Conservation (phyloP, 2,888 invertebrate species). For the Xylota segnis region DNA sequence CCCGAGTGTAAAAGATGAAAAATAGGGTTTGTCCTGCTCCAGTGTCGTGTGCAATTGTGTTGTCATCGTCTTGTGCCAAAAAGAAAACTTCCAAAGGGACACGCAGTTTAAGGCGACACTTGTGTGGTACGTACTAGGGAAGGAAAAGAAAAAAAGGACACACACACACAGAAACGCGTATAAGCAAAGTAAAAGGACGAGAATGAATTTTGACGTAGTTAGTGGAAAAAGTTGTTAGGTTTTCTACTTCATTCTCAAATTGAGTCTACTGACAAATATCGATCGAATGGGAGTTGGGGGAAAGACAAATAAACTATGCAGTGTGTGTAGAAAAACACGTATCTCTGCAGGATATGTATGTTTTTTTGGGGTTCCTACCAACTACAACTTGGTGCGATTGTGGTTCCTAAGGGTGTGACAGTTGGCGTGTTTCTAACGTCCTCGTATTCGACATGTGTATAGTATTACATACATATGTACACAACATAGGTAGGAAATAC, state of each 20-base stretch:
- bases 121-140: slow-evolving; percentile 5
- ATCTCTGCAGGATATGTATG: slow-evolving; percentile 37
- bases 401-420: slow-evolving; percentile 45
- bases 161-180: neutral
- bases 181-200: slow-evolving; percentile 5
- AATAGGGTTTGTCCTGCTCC: slow-evolving; percentile 17
- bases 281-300: neutral
- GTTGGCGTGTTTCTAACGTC: slow-evolving; percentile 4
- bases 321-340: slow-evolving; percentile 14
- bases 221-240: slow-evolving; percentile 33
- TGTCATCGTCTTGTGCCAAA: slow-evolving; percentile 46
- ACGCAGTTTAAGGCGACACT: slow-evolving; percentile 56
- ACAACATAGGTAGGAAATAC: too few relatives aligned
- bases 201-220: slow-evolving; percentile 45
- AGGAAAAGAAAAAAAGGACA: neutral
- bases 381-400: slow-evolving; percentile 37
- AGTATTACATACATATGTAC: too few relatives aligned
- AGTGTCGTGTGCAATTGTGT: slow-evolving; percentile 25
- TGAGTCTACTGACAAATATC: slow-evolving; percentile 23
- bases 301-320: slow-evolving; percentile 19
- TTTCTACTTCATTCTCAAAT: slow-evolving; percentile 13
- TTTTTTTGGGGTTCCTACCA: slow-evolving; percentile 9
- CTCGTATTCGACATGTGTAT: neutral
- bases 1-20: slow-evolving; percentile 10
- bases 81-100: slow-evolving; percentile 24